Conservation (phyloP, 2,113 vertebrate genomes). For the Notothenia coriiceps region DNA sequence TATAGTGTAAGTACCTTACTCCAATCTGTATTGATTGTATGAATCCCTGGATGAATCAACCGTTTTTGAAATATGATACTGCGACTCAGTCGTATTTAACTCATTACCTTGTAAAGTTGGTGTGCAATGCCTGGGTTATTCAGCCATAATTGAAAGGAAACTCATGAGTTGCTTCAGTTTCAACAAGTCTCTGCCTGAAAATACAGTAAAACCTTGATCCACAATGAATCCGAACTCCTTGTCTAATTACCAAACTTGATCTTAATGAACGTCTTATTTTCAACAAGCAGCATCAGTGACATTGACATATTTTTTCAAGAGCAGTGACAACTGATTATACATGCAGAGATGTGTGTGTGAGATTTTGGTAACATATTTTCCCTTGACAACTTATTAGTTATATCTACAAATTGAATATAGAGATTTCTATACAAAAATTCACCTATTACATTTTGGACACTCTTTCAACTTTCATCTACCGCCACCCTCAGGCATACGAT, state of each 20-base stretch:
- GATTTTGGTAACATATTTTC: neutral
- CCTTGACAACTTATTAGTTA: neutral
- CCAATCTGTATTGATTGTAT: neutral
- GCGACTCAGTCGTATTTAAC: neutral
- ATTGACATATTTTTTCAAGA: neutral
- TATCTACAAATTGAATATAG: neutral
- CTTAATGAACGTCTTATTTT: neutral
- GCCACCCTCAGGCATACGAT: neutral
- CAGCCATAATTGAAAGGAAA: constrained; percentile 1
- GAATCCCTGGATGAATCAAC: neutral
- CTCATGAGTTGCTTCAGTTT: neutral
- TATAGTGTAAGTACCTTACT: neutral
- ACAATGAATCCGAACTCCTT: neutral
- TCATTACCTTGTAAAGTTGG: neutral
- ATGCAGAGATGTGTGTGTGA: neutral
- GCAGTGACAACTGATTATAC: neutral
- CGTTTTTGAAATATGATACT: neutral
- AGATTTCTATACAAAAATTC: neutral
- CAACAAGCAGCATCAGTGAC: neutral
- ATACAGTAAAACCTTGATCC: neutral
- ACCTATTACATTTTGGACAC: neutral
- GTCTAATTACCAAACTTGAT: neutral
- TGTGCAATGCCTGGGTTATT: neutral
- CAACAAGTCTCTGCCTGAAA: neutral
- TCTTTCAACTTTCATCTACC: neutral